These are phyloP conservation scores for Drosophila trapezifrons DNA, from an alignment of 1,140 invertebrate species.

Conservation along the genomic window DNA sequence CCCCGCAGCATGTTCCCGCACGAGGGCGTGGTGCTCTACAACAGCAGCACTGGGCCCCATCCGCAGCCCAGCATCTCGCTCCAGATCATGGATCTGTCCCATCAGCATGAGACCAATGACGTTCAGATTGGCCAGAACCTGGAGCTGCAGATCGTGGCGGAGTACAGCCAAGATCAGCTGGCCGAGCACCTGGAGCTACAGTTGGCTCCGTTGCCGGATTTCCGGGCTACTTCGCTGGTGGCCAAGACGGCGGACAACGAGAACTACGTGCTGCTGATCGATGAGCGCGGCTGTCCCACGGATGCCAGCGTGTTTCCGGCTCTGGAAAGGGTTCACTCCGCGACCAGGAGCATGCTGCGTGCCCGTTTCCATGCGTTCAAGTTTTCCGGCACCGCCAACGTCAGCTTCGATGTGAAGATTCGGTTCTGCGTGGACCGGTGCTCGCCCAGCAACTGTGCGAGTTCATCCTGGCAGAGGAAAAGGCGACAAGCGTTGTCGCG, in stretches of 20 bases:
- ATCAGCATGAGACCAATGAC: slow-evolving; percentile 77
- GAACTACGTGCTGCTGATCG: slow-evolving; percentile 86
- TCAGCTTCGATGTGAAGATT: slow-evolving; percentile 85
- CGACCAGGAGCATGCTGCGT: slow-evolving; percentile 74
- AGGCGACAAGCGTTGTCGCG: slow-evolving; percentile 49
- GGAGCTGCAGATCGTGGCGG: slow-evolving; percentile 76
- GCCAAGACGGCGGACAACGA: slow-evolving; percentile 85
- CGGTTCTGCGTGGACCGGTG: slow-evolving; percentile 84
- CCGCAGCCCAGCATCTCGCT: slow-evolving; percentile 68
- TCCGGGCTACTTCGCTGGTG: slow-evolving; percentile 72
- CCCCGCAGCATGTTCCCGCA: slow-evolving; percentile 53
- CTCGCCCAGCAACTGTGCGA: slow-evolving; percentile 70
- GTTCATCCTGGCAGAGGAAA: slow-evolving; percentile 38
- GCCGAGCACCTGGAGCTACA: slow-evolving; percentile 51
- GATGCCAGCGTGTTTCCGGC: slow-evolving; percentile 85
- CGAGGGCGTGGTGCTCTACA: slow-evolving; percentile 67
- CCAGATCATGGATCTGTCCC: slow-evolving; percentile 76
- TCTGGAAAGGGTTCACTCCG: slow-evolving; percentile 67
- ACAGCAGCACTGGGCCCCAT: slow-evolving; percentile 52
- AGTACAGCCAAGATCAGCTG: slow-evolving; percentile 60
- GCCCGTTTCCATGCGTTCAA: slow-evolving; percentile 85
- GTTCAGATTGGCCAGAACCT: slow-evolving; percentile 80
- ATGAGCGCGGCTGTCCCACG: slow-evolving; percentile 87
- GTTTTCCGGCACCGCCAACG: slow-evolving; percentile 84
- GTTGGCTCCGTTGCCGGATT: slow-evolving; percentile 71